phyloP scores from a whole-genome alignment of 2,113 vertebrate genomes.

The Turdus rufiventris region DNA sequence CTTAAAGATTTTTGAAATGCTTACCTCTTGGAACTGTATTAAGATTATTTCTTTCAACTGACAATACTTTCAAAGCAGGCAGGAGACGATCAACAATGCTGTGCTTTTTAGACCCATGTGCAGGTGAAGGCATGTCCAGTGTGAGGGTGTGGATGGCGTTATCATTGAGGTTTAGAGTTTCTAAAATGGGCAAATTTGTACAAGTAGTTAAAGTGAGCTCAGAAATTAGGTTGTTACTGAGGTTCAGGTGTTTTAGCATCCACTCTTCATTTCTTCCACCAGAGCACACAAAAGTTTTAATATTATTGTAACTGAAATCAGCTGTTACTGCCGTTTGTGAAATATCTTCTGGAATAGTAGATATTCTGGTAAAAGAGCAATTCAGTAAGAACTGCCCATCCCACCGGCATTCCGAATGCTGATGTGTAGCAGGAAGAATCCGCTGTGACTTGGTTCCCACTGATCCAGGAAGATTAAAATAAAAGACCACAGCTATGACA shows the following conservation, averaged over 20 bases:
- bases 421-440: neutral
- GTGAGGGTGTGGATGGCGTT: constrained; percentile 37
- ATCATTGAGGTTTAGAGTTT: constrained; percentile 56
- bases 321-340: neutral
- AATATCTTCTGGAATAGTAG: neutral
- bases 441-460: neutral
- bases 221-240: constrained; percentile 56
- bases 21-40: constrained; percentile 80
- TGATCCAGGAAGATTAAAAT: constrained; percentile 21
- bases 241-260: constrained; percentile 55
- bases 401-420: neutral
- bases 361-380: constrained; percentile 38
- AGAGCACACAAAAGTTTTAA: neutral
- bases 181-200: constrained; percentile 12
- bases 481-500: constrained; percentile 4
- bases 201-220: constrained; percentile 38
- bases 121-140: neutral
- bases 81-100: neutral
- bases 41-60: constrained; percentile 79
- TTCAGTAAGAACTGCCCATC: neutral
- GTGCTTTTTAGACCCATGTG: neutral
- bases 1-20: constrained; percentile 2
- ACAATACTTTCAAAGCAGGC: constrained; percentile 65
- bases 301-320: constrained; percentile 14
- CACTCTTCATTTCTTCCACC: neutral